Base-by-base conservation (phyloP, 2,888 invertebrate species). In the Torymus auratus region DNA sequence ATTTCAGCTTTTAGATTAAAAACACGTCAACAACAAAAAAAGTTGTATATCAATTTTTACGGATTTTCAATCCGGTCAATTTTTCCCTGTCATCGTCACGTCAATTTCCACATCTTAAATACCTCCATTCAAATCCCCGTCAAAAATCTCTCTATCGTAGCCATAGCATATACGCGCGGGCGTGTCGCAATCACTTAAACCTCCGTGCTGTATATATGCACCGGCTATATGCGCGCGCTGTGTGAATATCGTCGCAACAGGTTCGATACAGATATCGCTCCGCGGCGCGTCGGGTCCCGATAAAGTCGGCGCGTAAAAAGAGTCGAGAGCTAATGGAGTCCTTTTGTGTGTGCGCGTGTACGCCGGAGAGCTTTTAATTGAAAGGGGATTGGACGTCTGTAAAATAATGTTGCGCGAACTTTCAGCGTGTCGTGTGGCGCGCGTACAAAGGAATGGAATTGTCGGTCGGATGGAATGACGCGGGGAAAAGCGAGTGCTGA, bases 371-470 rank as follows among this genome's bases (percentile, higher is more conserved):
- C 56, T 28, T 62, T 73, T 73, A 73, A 73, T 73, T 68, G 56
- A 71, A 71, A 70, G 13, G 50, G 58, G n/a, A 60, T 53, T 23
- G 67, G 64, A 68, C 53, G 52, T 41, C 50, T 64, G 17, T 68
- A 17, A 56, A 71, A 72, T 78, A 78, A 65, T 55, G 56, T 72
- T 67, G 28, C 58, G 58, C 55, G 28, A 50, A 67, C 62, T 78
- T 72, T 72, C 56, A 53, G 23, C 5, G n/a, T 58, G 28, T 52
- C n/a, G 53, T 20, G 17, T 41, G 15, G 12, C 7, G 28, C 28
- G 28, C 28, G 41, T 55, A 55, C 53, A 71, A 65, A 65, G 52
- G 58, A 71, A 65, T 58, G 23, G 41, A 60, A 60, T 28, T 78
- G 60, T 64, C 56, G 73, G 15, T 15, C 17, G 17, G 17, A 17